Percentiles rank a stretch among this genome's conserved stretches.
Evolutionary conservation across 2,113 vertebrate species (phyloP).

Genomic region (Hippocampus guttulatus): DNA sequence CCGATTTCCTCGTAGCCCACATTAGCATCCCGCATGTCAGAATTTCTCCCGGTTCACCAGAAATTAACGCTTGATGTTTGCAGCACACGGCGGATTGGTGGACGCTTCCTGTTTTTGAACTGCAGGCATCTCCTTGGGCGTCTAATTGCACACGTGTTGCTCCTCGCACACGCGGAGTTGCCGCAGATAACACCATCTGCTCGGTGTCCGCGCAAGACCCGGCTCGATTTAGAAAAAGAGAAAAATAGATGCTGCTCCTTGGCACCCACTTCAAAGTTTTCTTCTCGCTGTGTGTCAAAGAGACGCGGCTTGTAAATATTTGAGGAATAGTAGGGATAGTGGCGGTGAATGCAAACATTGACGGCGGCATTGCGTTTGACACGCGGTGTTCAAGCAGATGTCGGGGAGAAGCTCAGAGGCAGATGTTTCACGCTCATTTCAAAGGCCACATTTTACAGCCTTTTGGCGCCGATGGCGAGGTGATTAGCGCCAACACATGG

Average conservation of each 20-base stretch:
- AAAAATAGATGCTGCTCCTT: constrained; percentile 49
- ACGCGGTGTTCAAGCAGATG: constrained; percentile 43
- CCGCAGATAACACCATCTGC: constrained; percentile 65
- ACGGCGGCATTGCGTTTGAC: not conserved
- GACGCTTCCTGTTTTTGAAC: constrained; percentile 29
- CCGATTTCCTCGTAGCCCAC: constrained; percentile 17
- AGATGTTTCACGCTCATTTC: constrained; percentile 69
- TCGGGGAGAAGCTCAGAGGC: constrained; percentile 44
- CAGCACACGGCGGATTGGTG: constrained; percentile 19
- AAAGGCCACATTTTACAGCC: constrained; percentile 61
- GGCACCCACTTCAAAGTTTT: constrained; percentile 57
- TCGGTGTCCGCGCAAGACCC: constrained; percentile 49
- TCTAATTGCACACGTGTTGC: constrained; percentile 73
- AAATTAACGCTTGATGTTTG: constrained; percentile 30
- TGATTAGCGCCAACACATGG: constrained; percentile 64
- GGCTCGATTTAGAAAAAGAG: constrained; percentile 53
- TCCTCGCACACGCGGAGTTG: constrained; percentile 29
- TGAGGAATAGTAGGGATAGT: not conserved
- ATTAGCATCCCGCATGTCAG: constrained; percentile 12
- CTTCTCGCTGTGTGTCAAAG: constrained; percentile 17
- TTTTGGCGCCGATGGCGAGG: constrained; percentile 65
- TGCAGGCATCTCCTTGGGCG: constrained; percentile 40
- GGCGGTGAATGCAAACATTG: not conserved
- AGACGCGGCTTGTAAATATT: constrained; percentile 4
- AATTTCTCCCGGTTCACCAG: constrained; percentile 9